Percentiles rank a stretch among this genome's conserved stretches.
phyloP scores from a whole-genome alignment of 2,113 vertebrate species.

The Geothlypis trichas region DNA sequence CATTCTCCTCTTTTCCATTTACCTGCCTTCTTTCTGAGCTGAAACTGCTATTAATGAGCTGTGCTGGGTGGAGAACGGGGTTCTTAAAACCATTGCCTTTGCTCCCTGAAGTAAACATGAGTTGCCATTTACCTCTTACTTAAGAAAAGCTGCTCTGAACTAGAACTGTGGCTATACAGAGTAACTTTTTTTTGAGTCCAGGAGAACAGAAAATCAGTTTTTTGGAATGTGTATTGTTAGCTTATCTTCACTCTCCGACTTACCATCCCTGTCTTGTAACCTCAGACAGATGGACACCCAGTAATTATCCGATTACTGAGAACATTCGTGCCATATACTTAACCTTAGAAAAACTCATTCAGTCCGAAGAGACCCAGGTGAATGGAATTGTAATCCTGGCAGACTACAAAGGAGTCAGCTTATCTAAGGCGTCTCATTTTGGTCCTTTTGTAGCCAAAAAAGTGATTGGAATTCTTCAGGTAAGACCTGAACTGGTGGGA shows the following conservation, averaged over 20 bases:
- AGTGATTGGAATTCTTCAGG: slow-evolving; percentile 97
- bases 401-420: slow-evolving; percentile 95
- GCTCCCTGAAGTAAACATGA: not conserved
- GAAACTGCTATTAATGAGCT: slow-evolving; percentile 15
- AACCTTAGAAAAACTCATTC: slow-evolving; percentile 96
- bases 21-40: slow-evolving; percentile 62
- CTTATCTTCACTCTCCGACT: slow-evolving; percentile 47
- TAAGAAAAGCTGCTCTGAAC: slow-evolving; percentile 30
- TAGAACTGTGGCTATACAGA: slow-evolving; percentile 6
- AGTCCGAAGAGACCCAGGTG: slow-evolving; percentile 96
- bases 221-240: slow-evolving; percentile 52
- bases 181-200: slow-evolving; percentile 1
- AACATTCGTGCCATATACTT: slow-evolving; percentile 95
- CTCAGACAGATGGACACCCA: slow-evolving; percentile 93
- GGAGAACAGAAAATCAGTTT: not conserved
- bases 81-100: slow-evolving; percentile 22
- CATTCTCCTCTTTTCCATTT: slow-evolving; percentile 47
- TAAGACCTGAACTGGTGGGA: slow-evolving; percentile 64
- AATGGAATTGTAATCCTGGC: slow-evolving; percentile 97
- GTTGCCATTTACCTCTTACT: not conserved
- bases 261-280: slow-evolving; percentile 62
- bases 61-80: slow-evolving; percentile 9
- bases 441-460: slow-evolving; percentile 98
- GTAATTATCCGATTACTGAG: slow-evolving; percentile 93
- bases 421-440: slow-evolving; percentile 97